A percentile compares a stretch with the other conserved stretches of the same genome.
Evolutionary conservation across 2,888 invertebrate species (phyloP).

Genomic region (Phengaris alcon): DNA sequence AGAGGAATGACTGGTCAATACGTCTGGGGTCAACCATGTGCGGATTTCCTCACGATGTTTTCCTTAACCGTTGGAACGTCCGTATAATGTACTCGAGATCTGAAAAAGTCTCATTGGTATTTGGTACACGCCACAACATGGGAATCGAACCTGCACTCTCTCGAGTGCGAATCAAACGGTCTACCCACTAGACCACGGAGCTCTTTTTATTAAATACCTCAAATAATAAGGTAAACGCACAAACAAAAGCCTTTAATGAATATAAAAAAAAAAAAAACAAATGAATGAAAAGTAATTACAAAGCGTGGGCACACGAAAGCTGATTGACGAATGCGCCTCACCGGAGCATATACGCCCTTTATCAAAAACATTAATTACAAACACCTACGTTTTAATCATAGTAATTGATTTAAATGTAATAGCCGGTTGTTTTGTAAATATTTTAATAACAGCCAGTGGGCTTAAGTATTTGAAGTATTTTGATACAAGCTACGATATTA

Average conservation of each 20-base stretch:
- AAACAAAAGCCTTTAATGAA: not conserved
- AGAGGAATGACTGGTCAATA: too few relatives aligned
- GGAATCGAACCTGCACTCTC: too few relatives aligned
- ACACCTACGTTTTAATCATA: slow-evolving; percentile 72
- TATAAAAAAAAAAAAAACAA: slow-evolving; percentile 16
- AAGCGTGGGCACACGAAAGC: slow-evolving; percentile 41
- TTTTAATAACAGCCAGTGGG: slow-evolving; percentile 42
- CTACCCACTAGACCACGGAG: too few relatives aligned
- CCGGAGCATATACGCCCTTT: slow-evolving; percentile 57
- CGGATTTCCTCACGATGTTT: too few relatives aligned
- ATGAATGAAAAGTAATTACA: slow-evolving; percentile 24
- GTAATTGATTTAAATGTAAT: slow-evolving; percentile 71
- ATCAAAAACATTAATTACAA: slow-evolving; percentile 71
- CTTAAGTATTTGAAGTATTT: slow-evolving; percentile 36
- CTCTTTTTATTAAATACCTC: not conserved
- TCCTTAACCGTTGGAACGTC: too few relatives aligned
- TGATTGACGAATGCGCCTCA: slow-evolving; percentile 52
- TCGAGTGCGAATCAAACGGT: too few relatives aligned
- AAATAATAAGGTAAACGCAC: slow-evolving; percentile 7
- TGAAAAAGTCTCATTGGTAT: too few relatives aligned
- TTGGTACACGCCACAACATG: too few relatives aligned
- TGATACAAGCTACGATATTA: slow-evolving; percentile 33
- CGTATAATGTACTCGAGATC: too few relatives aligned
- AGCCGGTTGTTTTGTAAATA: slow-evolving; percentile 65
- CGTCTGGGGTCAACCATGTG: too few relatives aligned